Conservation (phyloP, 2,113 vertebrate species). For the Trochalopteron elliotii region DNA sequence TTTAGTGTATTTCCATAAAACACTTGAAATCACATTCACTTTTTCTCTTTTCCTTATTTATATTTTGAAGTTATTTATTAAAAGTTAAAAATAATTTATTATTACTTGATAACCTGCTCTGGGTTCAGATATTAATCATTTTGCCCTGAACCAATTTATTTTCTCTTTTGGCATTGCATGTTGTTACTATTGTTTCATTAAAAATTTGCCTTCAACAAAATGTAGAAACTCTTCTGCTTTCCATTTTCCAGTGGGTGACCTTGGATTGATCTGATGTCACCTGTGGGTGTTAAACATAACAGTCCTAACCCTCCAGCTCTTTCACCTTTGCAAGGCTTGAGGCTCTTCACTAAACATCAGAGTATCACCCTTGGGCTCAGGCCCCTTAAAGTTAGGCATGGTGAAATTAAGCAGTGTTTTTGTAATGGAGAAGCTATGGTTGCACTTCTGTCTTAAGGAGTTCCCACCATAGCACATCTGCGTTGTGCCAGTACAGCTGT, state of each 20-base stretch:
- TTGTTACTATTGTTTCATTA: background rate
- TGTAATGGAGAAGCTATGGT: background rate
- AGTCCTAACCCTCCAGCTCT: background rate
- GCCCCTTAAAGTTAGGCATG: background rate
- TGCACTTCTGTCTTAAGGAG: background rate
- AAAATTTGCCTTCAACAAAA: background rate
- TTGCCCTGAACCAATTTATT: background rate
- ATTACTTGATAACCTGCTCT: background rate
- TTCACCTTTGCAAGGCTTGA: background rate
- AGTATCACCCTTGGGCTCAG: background rate
- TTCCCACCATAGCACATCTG: background rate
- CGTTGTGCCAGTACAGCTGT: background rate
- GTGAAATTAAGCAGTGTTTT: background rate
- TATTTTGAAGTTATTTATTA: background rate
- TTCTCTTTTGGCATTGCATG: background rate
- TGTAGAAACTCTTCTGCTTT: background rate
- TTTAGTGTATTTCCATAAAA: background rate
- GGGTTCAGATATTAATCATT: background rate
- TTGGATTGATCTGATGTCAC: background rate
- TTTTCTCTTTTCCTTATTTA: background rate
- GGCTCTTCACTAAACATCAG: background rate
- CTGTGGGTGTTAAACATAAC: background rate
- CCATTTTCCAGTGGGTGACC: background rate
- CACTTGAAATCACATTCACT: background rate
- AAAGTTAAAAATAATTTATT: background rate